These are phyloP conservation scores for Fratercula arctica DNA, from an alignment of 2,797 vertebrate genomes.

Conservation along the genomic window DNA sequence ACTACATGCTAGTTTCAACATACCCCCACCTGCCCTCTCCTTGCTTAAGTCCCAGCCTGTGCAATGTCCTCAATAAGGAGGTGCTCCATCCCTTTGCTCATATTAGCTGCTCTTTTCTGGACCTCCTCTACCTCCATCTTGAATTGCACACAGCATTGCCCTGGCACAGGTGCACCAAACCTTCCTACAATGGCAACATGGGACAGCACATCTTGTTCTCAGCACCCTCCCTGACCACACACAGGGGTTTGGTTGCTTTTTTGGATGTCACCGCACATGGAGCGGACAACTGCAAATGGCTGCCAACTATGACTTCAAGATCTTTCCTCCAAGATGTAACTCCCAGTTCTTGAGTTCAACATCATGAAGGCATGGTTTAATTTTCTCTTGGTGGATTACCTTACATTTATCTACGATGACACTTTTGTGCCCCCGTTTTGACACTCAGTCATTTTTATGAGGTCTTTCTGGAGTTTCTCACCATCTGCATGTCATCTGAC, in stretches of 20 bases:
- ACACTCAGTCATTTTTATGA: conserved; percentile 22
- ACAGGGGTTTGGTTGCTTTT: neutral
- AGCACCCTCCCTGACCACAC: neutral
- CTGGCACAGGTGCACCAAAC: neutral
- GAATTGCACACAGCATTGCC: neutral
- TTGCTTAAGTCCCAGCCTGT: neutral
- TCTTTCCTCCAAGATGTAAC: neutral
- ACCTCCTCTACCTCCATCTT: neutral
- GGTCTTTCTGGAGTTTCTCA: conserved; percentile 6
- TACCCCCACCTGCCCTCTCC: neutral
- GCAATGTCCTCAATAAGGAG: neutral
- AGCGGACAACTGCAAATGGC: rapidly evolving
- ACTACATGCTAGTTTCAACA: neutral
- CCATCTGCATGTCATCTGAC: neutral
- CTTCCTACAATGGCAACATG: neutral
- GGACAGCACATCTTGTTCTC: neutral
- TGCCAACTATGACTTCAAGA: neutral
- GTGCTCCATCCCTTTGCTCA: neutral
- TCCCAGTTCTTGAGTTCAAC: neutral
- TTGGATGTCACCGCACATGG: neutral
- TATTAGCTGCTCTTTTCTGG: neutral
- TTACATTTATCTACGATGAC: neutral
- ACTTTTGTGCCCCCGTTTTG: neutral
- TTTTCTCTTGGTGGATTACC: neutral
- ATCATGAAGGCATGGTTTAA: neutral